These are phyloP conservation scores for Aphodius sticticus DNA, from an alignment of 2,888 invertebrate species.

Conservation along the genomic window DNA sequence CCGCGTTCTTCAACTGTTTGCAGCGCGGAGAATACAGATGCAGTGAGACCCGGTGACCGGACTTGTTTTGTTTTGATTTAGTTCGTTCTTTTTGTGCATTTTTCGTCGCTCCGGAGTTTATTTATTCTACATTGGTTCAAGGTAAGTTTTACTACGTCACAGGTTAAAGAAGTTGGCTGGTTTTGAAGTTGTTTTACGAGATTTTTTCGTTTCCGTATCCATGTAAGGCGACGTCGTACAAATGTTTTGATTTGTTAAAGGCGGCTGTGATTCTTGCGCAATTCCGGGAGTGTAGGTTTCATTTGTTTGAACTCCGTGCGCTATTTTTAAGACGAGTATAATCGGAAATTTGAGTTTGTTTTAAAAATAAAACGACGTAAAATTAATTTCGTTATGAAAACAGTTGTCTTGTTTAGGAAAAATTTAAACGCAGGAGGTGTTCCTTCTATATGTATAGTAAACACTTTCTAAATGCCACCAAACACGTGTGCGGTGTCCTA, in stretches of 20 bases:
- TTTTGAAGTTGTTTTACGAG: background rate
- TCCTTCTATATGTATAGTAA: background rate
- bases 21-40: background rate
- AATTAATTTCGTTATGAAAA: too few species aligned
- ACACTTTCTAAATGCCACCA: background rate
- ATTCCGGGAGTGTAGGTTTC: background rate
- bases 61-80: background rate
- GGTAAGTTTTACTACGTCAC: background rate
- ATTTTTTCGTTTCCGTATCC: background rate
- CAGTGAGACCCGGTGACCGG: conserved; percentile 4
- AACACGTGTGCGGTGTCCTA: background rate
- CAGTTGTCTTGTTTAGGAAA: background rate
- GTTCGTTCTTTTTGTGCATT: background rate
- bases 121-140: background rate
- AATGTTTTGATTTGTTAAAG: background rate
- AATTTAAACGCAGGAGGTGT: background rate
- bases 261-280: background rate
- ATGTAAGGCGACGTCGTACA: background rate
- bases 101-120: background rate
- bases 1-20: background rate
- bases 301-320: background rate
- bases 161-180: background rate
- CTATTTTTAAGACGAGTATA: background rate
- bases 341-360: too few species aligned
- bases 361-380: too few species aligned